These are phyloP conservation scores for Cephus rjabovi DNA, from an alignment of 2,888 invertebrate genomes.

Conservation along the genomic window DNA sequence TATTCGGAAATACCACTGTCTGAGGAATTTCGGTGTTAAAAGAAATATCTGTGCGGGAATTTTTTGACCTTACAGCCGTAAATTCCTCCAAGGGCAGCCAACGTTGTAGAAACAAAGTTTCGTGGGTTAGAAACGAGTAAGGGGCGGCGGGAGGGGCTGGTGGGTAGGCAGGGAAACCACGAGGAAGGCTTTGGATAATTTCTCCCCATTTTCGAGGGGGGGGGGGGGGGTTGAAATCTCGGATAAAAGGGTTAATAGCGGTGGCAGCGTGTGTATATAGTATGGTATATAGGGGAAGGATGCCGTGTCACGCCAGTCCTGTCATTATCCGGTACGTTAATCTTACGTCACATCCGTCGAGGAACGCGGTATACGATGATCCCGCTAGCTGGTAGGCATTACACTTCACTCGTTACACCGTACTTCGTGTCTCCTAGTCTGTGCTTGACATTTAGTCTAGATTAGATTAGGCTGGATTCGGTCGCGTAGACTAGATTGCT, in stretches of 20 bases:
- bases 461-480: neutral
- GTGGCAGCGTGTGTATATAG: neutral
- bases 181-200: neutral
- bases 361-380: conserved; percentile 20
- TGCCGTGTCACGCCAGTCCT: conserved; percentile 1
- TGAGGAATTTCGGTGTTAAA: neutral
- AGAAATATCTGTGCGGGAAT: neutral
- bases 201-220: neutral
- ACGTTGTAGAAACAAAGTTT: neutral
- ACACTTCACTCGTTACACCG: neutral
- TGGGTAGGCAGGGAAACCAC: neutral
- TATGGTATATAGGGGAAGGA: neutral
- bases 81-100: neutral
- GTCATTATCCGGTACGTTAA: conserved; percentile 48
- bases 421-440: neutral
- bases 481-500: neutral
- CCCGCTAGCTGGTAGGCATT: neutral
- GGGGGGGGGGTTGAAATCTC: neutral
- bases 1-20: neutral
- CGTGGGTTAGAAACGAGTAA: neutral
- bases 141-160: neutral
- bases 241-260: neutral
- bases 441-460: neutral
- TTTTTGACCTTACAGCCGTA: neutral
- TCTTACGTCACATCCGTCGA: conserved; percentile 33